Evolutionary conservation across 2,113 vertebrate genomes (phyloP), one percentile per base, ranked within the genome.

Genomic region (Oreochromis spilurus): DNA sequence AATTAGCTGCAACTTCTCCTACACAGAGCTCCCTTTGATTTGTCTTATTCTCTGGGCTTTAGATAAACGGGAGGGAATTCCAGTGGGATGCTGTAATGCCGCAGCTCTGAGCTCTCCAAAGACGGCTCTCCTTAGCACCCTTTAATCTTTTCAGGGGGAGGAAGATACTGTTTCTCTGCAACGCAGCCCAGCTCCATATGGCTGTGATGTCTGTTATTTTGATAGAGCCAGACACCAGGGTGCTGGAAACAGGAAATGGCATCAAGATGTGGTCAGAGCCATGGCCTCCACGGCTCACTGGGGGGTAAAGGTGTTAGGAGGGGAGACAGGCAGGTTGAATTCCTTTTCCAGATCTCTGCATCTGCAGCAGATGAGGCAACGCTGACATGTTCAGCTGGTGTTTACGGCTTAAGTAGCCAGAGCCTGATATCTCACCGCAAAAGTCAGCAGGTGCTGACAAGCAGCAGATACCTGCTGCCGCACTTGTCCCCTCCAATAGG

Each of bases 1-100:
- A 97, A 97, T 96, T 96, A 96, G 95, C 95, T 88, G 94, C 86
- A 95, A 88, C 93, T 95, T 95, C 95, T 95, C 84, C 90, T 94
- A 5, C 26, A 88, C 90, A 94, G 88, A 88, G 91, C 79, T 58
- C 6, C 91, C 94, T 97, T 97, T 96, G 94, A 95, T 96, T 96
- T 95, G 91, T 90, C 86, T 91, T 94, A 83, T 94, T 94, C 90
- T 94, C 78, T 75, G 86, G 87, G 94, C 90, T 95, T 95, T 86
- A 89, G 86, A 89, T 92, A 93, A 93, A 96, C 82, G 88, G 87
- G 85, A 90, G 84, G 93, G 95, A 92, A 95, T 96, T 97, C 93
- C 94, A 88, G 80, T 8, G 62, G 90, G 90, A 93, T 91, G 87
- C 86, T 86, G 31, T 91, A 94, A 96, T 91, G 91, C 88, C 78